phyloP scores from a whole-genome alignment of 2,888 invertebrate genomes.

The Syrista parreyssii region DNA sequence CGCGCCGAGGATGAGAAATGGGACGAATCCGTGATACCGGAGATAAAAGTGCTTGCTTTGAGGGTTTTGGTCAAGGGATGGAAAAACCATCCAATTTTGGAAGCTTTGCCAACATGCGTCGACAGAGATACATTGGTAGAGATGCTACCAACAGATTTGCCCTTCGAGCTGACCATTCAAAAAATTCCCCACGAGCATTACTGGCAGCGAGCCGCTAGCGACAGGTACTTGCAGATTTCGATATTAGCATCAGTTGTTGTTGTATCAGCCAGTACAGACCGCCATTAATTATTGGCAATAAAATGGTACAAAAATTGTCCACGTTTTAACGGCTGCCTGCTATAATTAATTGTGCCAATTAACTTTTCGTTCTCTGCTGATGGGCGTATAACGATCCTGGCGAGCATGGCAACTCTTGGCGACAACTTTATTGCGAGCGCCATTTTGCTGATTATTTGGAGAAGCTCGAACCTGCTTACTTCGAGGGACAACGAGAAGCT shows the following conservation, averaged over 20 bases:
- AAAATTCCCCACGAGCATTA: constrained; percentile 71
- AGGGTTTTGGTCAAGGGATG: constrained; percentile 44
- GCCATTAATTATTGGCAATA: too few species aligned
- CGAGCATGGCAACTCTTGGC: constrained; percentile 56
- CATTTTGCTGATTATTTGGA: constrained; percentile 59
- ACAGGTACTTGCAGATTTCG: constrained; percentile 37
- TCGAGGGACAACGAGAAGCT: constrained; percentile 39
- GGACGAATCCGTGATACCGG: constrained; percentile 46
- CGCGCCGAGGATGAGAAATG: constrained; percentile 50
- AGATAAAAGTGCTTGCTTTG: constrained; percentile 48
- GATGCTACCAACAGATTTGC: constrained; percentile 71
- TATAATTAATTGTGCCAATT: too few species aligned
- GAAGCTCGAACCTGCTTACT: constrained; percentile 44
- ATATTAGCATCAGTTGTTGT: too few species aligned
- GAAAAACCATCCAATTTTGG: constrained; percentile 69
- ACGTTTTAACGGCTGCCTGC: too few species aligned
- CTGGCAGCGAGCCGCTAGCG: constrained; percentile 71
- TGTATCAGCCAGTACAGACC: too few species aligned
- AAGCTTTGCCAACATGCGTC: constrained; percentile 68
- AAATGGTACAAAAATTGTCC: too few species aligned
- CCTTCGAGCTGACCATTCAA: constrained; percentile 66
- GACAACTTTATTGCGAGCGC: constrained; percentile 59
- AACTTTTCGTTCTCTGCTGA: constrained; percentile 26
- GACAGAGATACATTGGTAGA: constrained; percentile 73
- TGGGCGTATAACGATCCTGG: constrained; percentile 49